Conservation (phyloP, 2,888 invertebrate species). For the Dynastes grantii region DNA sequence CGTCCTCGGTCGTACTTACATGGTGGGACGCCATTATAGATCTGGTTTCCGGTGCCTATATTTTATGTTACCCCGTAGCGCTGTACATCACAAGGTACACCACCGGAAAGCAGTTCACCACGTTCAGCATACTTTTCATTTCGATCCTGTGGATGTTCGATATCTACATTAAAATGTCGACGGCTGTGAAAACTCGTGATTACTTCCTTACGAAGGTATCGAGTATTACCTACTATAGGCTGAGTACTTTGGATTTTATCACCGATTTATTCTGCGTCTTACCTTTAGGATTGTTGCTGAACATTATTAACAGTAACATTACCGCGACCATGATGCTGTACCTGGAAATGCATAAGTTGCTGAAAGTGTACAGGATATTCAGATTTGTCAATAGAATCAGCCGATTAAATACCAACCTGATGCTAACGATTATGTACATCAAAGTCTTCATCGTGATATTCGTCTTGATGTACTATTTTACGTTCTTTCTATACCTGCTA, state of each 20-base stretch:
- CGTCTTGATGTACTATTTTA: slow-evolving; percentile 41
- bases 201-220: slow-evolving; percentile 50
- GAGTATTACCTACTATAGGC: slow-evolving; percentile 49
- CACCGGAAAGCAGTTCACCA: slow-evolving; percentile 29
- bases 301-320: slow-evolving; percentile 37
- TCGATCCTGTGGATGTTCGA: slow-evolving; percentile 56
- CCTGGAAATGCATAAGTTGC: slow-evolving; percentile 43
- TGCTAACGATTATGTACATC: slow-evolving; percentile 40
- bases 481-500: slow-evolving; percentile 38
- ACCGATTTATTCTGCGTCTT: slow-evolving; percentile 54
- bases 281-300: slow-evolving; percentile 43
- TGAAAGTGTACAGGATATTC: slow-evolving; percentile 42
- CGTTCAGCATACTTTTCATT: slow-evolving; percentile 25
- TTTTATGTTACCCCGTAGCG: slow-evolving; percentile 41
- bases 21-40: slow-evolving; percentile 56
- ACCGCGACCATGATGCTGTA: slow-evolving; percentile 20
- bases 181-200: slow-evolving; percentile 57
- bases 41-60: slow-evolving; percentile 22
- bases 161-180: slow-evolving; percentile 57
- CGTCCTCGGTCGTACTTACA: slow-evolving; percentile 57
- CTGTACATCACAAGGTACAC: slow-evolving; percentile 46
- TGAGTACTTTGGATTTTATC: slow-evolving; percentile 52
- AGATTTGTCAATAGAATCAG: slow-evolving; percentile 17
- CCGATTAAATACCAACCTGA: slow-evolving; percentile 30
- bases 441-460: slow-evolving; percentile 28